Base-by-base conservation (phyloP, 64 coral and sea anemone species). In the Montipora capricornis region DNA sequence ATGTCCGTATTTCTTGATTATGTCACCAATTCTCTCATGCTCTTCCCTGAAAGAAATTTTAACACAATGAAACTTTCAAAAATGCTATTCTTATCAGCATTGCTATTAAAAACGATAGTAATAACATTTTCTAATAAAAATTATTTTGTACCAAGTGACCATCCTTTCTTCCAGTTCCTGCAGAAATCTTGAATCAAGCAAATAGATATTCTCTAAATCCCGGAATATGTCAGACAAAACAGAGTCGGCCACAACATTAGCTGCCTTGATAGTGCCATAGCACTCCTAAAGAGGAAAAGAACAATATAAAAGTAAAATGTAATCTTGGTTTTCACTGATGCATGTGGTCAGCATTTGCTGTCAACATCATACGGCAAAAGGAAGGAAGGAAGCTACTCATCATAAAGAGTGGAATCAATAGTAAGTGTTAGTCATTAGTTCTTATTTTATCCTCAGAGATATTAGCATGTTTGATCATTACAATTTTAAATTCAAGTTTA, bases 1-100 rank as follows among this genome's bases (percentile, higher is more conserved):
- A 68, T 96, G 89, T 61, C 98, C 89, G 51, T 96, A 99, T 89
- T 92, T 99, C 68, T 96, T 99, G 6, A 99, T 81, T 44, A 99
- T 99, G 73, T 99, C 98, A 58, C 95, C 98, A 79, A 99, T 99
- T 93, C 98, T 88, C 45, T 99, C 95, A 51, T 96, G 73, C 64
- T 99, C 98, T 11, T 99, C 95, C 98, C 98, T 99, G 17, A 16
- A 7, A 69, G 49, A n/a, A 69, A 37, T 57, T 57, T 57, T 55
- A 49, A 29, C 6, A 75, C 4, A 12, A 14, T 37, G 20, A 49
- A 47, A 73, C 69, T 45, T 64, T 11, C 8, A 16, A 7, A 64
- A 4, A 64, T 11, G 11, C 53, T 8, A 57, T 37, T 37, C 37
- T 37, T 37, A 37, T 37, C 37, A 37, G 37, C 37, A 37, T 37